Percentiles rank a stretch among this genome's conserved stretches.
Conservation (phyloP, 2,113 vertebrate species). For the Puffinus mauretanicus region DNA sequence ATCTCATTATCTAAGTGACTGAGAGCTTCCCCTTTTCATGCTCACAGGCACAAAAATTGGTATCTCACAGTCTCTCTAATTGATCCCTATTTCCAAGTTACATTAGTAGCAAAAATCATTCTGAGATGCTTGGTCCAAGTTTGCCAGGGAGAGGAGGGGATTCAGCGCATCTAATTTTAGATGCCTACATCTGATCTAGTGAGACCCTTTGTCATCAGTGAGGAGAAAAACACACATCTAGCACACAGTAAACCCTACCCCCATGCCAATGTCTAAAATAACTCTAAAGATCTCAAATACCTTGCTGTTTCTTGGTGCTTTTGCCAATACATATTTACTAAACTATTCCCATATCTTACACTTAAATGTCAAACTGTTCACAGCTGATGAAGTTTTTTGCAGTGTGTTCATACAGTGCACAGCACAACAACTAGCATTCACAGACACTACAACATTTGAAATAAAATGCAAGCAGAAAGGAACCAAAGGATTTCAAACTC, state of each 20-base stretch:
- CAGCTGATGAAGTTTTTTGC: background rate
- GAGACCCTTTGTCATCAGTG: background rate
- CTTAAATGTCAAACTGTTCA: background rate
- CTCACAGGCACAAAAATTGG: background rate
- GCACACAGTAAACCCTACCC: background rate
- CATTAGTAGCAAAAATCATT: background rate
- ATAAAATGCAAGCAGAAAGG: background rate
- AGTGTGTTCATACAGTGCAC: background rate
- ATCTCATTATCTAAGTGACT: background rate
- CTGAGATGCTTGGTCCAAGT: background rate
- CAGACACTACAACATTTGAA: background rate
- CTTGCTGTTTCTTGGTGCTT: background rate
- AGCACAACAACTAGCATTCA: background rate
- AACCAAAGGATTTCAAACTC: background rate
- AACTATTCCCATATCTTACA: background rate
- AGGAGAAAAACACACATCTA: background rate
- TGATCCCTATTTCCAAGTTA: background rate
- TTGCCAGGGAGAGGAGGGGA: background rate
- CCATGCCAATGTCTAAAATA: background rate
- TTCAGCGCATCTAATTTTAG: background rate
- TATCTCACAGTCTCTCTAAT: background rate
- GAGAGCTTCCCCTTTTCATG: background rate
- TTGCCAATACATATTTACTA: background rate
- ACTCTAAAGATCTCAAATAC: background rate
- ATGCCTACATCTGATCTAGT: background rate